phyloP scores from a whole-genome alignment of 2,797 vertebrate species.

The Holocentrus rufus region DNA sequence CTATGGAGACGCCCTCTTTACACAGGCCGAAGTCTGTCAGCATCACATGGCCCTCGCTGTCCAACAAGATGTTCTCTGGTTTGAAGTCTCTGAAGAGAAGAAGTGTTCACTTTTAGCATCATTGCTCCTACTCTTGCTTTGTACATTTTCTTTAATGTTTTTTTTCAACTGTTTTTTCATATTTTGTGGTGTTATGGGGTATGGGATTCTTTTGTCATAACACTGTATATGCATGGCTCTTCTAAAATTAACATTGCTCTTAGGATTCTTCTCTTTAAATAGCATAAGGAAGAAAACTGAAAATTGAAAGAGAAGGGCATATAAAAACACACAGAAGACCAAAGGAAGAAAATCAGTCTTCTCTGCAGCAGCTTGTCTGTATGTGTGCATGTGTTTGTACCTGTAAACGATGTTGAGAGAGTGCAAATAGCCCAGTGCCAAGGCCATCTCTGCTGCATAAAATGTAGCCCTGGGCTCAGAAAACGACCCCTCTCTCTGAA shows the following conservation, averaged over 20 bases:
- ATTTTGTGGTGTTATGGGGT: too few relatives aligned
- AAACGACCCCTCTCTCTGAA: conserved; percentile 82
- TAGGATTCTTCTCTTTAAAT: conserved; percentile 21
- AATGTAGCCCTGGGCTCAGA: conserved; percentile 80
- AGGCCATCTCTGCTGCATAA: conserved; percentile 82
- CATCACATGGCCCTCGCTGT: conserved; percentile 89
- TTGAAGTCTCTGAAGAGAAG: conserved; percentile 85
- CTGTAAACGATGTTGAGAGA: conserved; percentile 83
- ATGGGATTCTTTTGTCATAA: too few relatives aligned
- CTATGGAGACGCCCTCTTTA: conserved; percentile 89
- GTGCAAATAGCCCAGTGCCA: conserved; percentile 84
- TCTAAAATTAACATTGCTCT: conserved; percentile 12
- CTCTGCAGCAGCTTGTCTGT: not conserved
- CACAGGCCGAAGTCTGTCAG: conserved; percentile 90
- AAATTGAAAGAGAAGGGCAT: not conserved
- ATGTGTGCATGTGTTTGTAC: conserved; percentile 48
- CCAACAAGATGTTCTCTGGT: conserved; percentile 88
- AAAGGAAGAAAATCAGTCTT: not conserved
- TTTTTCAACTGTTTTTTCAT: too few relatives aligned
- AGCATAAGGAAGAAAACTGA: conserved; percentile 15
- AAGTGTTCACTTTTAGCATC: not conserved
- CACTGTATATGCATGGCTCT: not conserved
- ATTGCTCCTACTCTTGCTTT: not conserved
- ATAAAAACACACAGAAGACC: not conserved
- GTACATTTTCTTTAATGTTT: not conserved